Evolutionary conservation across 2,797 vertebrate genomes (phyloP), one percentile per base, ranked within the genome.

Genomic region (Hirundo rustica): DNA sequence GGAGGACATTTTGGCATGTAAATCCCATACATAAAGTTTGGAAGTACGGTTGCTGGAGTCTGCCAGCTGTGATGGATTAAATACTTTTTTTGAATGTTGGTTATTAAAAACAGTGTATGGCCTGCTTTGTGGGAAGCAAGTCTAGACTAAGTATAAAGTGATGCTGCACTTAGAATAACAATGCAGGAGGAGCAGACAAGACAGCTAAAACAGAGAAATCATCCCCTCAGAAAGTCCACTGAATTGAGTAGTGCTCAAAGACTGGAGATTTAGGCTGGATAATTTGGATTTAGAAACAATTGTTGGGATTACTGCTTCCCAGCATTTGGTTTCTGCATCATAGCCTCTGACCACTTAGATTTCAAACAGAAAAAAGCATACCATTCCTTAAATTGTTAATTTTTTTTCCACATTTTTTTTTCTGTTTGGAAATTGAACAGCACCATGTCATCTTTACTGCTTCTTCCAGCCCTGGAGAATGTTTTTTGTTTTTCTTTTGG

Each of bases 301-400:
- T 51, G 79, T 0, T 72, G 75, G 48, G 34, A 84, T 75, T 85
- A 53, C 84, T 54, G 70, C 16, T 85, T 93, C 83, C 87, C 53
- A 90, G 68, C n/a, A 65, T 36, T 76, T 92, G 54, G 16, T 91
- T 94, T 77, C 47, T 90, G 74, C 47, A 68, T 78, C 23, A 53
- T 77, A 61, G 73, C 47, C 16, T 93, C 77, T 76, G 45, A 23
- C 95, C 62, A 80, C 29, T 53, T 68, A 60, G 70, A 11, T 92
- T 96, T 94, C 82, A 92, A 89, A 90, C 40, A 62, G 54, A 74
- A 83, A 64, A 85, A 79, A 80, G 2, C n/a, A 22, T 77, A 13
- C 57, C 29, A 47, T 71, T 91, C 66, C 44, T 86, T 36, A 70
- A 62, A 88, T 45, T n/a, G 71, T 60, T 80, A n/a, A 4, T 5